A percentile compares a stretch with the other conserved stretches of the same genome.
Evolutionary conservation across 2,888 invertebrate species (phyloP).

Genomic region (Leptura quadrifasciata): DNA sequence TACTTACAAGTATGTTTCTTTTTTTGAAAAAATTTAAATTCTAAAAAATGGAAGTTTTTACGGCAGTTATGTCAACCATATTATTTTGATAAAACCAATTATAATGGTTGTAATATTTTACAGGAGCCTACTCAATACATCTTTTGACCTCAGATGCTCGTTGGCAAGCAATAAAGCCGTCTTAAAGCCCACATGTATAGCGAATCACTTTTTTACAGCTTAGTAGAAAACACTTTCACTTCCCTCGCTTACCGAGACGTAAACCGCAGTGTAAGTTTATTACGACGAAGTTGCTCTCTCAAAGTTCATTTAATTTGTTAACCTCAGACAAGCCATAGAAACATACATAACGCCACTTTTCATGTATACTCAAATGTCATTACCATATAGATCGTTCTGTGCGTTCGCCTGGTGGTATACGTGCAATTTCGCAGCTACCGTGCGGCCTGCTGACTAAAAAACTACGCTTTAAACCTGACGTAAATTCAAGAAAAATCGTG

Average conservation of each 20-base stretch:
- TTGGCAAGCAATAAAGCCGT: not conserved
- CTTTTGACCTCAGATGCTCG: not conserved
- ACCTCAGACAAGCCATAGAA: conserved; percentile 7
- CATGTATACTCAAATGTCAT: conserved; percentile 21
- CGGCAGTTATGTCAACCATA: too few relatives aligned
- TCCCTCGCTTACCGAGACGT: not conserved
- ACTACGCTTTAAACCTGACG: not conserved
- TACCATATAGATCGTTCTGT: conserved; percentile 23
- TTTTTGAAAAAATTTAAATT: too few relatives aligned
- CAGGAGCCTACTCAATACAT: not conserved
- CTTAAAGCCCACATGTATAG: not conserved
- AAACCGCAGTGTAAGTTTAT: not conserved
- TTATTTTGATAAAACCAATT: too few relatives aligned
- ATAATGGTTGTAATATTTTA: not conserved
- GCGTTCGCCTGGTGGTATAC: not conserved
- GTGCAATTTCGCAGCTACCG: not conserved
- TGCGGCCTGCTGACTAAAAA: conserved; percentile 8
- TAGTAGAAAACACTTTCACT: not conserved
- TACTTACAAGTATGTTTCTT: too few relatives aligned
- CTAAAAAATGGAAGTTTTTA: too few relatives aligned
- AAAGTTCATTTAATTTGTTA: conserved; percentile 23
- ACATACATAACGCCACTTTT: conserved; percentile 12
- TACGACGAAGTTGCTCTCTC: not conserved
- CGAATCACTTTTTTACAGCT: not conserved
- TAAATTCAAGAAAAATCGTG: not conserved